phyloP scores from a whole-genome alignment of 2,113 vertebrate genomes.

The Neodontobutis hainanensis region DNA sequence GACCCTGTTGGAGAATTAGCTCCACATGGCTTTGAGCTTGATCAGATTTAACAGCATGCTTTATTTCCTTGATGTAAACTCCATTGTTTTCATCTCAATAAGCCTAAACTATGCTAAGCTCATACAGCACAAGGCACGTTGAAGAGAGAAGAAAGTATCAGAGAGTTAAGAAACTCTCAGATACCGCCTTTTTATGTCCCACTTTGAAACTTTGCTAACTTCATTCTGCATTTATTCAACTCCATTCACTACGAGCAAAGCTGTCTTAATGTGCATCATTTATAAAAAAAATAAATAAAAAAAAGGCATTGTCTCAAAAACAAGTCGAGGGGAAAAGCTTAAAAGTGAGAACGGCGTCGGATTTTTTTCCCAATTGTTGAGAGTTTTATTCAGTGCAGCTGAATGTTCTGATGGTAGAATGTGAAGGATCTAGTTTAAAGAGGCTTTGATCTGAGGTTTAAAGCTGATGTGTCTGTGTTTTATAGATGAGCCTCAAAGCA shows the following conservation, averaged over 20 bases:
- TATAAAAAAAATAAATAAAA: conserved; percentile 3
- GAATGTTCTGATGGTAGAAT: conserved; percentile 1
- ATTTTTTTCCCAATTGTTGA: background rate
- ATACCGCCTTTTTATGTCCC: conserved; percentile 21
- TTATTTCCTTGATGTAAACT: conserved; percentile 16
- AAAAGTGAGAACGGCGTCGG: conserved; percentile 9
- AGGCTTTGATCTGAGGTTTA: background rate
- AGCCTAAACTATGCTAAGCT: conserved; percentile 45
- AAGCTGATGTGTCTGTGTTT: conserved; percentile 1
- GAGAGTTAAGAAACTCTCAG: background rate
- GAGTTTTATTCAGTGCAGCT: background rate
- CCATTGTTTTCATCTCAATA: conserved; percentile 22
- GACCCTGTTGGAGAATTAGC: conserved; percentile 14
- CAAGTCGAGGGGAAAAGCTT: background rate
- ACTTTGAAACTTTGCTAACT: conserved; percentile 35
- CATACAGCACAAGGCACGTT: conserved; percentile 14
- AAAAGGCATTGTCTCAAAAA: conserved; percentile 20
- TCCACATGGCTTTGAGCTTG: conserved; percentile 8
- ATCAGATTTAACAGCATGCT: conserved; percentile 28
- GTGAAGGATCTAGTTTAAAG: background rate
- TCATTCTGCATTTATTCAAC: conserved; percentile 20
- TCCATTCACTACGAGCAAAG: conserved; percentile 26
- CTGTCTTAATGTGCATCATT: conserved; percentile 31
- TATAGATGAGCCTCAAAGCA: background rate
- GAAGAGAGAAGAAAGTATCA: background rate